phyloP scores from a whole-genome alignment of 2,113 vertebrate genomes.

The Myiozetetes cayanensis region DNA sequence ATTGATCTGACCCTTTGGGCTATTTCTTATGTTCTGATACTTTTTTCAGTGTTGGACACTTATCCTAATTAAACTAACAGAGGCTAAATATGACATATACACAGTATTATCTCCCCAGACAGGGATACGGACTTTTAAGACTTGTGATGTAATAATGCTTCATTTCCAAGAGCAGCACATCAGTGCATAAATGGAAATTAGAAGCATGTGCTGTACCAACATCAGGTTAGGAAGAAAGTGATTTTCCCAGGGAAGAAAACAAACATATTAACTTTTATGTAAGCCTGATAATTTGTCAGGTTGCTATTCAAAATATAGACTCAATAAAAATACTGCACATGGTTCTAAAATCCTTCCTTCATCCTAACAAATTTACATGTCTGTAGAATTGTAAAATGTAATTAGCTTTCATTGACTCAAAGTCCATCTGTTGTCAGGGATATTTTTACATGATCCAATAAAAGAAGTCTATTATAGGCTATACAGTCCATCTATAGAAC shows the following conservation, averaged over 20 bases:
- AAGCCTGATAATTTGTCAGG: background rate
- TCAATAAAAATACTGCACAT: background rate
- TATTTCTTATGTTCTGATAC: background rate
- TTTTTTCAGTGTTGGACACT: background rate
- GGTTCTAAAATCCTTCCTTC: background rate
- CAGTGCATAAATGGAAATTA: background rate
- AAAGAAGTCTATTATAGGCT: background rate
- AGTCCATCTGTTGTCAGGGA: conserved; percentile 1
- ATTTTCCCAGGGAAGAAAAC: background rate
- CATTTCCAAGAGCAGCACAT: background rate
- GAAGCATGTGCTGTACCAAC: background rate
- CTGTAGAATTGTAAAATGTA: conserved; percentile 3
- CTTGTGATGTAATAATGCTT: background rate
- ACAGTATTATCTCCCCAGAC: background rate
- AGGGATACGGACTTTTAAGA: background rate
- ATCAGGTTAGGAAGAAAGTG: background rate
- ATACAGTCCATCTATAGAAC: background rate
- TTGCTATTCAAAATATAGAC: background rate
- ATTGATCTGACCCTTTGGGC: background rate
- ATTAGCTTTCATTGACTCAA: background rate
- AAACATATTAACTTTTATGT: background rate
- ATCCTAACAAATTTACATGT: background rate
- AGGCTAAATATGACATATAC: background rate
- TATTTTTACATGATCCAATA: conserved; percentile 13
- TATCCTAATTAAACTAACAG: background rate